Base-by-base conservation (phyloP, 1,140 invertebrate species). In the Aphelinus certus region DNA sequence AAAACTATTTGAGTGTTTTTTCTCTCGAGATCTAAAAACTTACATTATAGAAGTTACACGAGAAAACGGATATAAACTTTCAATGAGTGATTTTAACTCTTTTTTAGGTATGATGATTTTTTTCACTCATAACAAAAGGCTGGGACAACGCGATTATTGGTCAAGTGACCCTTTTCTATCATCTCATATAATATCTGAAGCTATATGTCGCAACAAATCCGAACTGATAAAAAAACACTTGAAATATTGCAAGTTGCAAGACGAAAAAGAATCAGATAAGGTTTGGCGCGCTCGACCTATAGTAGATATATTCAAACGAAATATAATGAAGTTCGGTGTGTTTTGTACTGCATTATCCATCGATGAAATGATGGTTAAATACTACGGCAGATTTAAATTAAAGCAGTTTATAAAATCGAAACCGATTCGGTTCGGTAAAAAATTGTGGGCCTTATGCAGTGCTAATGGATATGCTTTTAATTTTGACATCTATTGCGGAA, bases 41-140 rank as follows among this genome's bases (percentile, higher is more conserved):
- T 73, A 73, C 7, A 63, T 77, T 26, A 57, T 72, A 1, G 71
- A 64, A 5, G 57, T 65, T 7, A 56, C 65, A 7, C 51, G 26
- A 46, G 69, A 71, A 57, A 66, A 67, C 67, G 61, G 47, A 10
- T 66, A 53, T 46, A 48, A 71, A 6, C n/a, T 73, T 3, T 61
- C 62, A 3, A 7, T 66, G 46, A 53, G 3, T 5, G 66, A 68
- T 58, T 55, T 76, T 43, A 60, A 76, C 56, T 55, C 53, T 5
- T 73, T 77, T 57, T 65, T 73, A 10, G 71, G 76, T 4, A 73
- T 77, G 9, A 5, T 73, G 1, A 77, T 77, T 65, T 57, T 72
- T 1, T 60, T 71, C n/a, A 58, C 71, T 48, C 71, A 70, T 7
- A 77, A 77, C 46, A 73, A 72, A 64, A 70, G 74, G 47, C 53